Base-by-base conservation (phyloP, 2,888 invertebrate species). In the Conus canariensis region DNA sequence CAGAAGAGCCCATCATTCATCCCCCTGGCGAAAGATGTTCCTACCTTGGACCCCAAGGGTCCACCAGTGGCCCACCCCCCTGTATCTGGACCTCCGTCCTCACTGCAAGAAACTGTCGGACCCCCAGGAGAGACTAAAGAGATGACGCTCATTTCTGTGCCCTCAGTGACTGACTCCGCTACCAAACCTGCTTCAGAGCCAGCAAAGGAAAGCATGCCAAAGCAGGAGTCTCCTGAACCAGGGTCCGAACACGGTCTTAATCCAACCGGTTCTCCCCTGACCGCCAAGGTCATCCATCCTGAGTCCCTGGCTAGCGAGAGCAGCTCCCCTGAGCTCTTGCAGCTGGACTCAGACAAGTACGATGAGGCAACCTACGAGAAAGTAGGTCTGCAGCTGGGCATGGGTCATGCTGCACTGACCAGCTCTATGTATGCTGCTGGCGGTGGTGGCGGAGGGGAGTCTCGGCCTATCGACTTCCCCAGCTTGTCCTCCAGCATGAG, bases 341-440 rank as follows among this genome's bases (percentile, higher is more conserved):
- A 91, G 85, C 87, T 88, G 22, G 91, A 91, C 67, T 91, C 91
- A 0, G 91, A 91, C 89, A 90, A 89, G n/a, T 90, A 87, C 16
- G 90, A 89, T 10, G 91, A 91, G 64, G 89, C 90, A 10, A 88
- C 88, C 22, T 91, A 89, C 59, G 91, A 91, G 90, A 91, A 91
- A 56, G 60, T 91, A 1, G 89, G 87, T 7, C 58, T 19, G 6
- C 89, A 70, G 87, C 82, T 87, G 16, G 67, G 67, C 1, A 45
- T 64, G 45, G 83, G 67, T 56, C 59, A 77, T n/a, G 45, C 56
- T 12, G 56, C 5, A 8, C 45, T 83, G 14, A 83, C n/a, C 16
- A 25, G 88, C 14, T 67, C 88, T 16, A 56, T 83, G 82, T 88
- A 67, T 19, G 82, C 83, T 22, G 59, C 30, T 70, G 70, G 70